These are phyloP conservation scores for Pipra filicauda DNA, from an alignment of 2,113 vertebrate species.

Conservation along the genomic window DNA sequence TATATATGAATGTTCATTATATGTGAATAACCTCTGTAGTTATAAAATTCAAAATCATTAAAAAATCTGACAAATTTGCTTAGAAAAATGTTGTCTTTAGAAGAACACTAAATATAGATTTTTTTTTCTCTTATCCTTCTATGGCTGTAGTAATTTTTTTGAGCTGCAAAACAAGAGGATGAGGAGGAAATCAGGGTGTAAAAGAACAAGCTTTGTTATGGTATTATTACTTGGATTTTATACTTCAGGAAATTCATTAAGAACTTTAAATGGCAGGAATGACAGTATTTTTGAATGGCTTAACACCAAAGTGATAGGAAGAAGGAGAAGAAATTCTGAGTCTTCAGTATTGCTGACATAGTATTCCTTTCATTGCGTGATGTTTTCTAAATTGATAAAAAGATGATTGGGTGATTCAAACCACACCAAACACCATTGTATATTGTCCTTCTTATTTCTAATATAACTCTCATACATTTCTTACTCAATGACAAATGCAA, in stretches of 20 bases:
- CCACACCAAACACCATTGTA: not conserved
- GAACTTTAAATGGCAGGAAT: not conserved
- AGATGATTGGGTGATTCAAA: not conserved
- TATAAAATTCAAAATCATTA: not conserved
- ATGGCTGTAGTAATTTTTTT: not conserved
- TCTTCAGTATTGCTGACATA: not conserved
- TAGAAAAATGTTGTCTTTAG: not conserved
- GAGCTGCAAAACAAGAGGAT: not conserved
- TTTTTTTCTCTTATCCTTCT: not conserved
- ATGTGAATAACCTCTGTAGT: not conserved
- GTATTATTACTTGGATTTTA: conserved; percentile 35
- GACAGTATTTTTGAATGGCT: not conserved
- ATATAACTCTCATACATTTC: not conserved
- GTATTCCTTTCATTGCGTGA: not conserved
- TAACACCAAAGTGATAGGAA: not conserved
- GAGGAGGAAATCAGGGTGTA: not conserved
- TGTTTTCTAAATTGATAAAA: conserved; percentile 15
- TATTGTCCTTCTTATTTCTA: not conserved
- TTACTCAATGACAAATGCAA: not conserved
- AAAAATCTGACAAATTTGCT: not conserved
- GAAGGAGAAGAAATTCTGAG: not conserved
- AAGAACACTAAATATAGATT: not conserved
- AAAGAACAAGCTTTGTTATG: not conserved
- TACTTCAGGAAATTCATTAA: not conserved
- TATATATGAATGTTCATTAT: no score